A percentile compares a stretch with the other conserved stretches of the same genome.
Evolutionary conservation across 2,113 vertebrate species (phyloP).

Genomic region (Casuarius casuarius): DNA sequence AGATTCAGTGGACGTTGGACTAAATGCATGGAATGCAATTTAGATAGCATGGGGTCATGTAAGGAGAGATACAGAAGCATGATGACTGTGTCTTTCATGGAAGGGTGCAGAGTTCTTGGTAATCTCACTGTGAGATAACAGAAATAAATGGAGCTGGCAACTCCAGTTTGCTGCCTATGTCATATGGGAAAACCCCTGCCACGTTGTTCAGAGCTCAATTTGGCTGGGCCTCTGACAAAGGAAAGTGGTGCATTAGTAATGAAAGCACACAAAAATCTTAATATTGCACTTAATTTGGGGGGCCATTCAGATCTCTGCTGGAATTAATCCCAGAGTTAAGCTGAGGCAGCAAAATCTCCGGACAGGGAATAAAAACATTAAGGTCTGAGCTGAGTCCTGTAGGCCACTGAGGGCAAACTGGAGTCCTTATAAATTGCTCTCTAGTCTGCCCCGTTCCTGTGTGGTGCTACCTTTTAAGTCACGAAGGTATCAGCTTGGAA

Average conservation of each 20-base stretch:
- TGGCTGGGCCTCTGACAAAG: background rate
- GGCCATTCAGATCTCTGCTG: background rate
- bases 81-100: no score
- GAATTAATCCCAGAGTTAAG: background rate
- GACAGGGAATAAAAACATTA: background rate
- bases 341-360: background rate
- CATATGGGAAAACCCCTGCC: background rate
- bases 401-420: background rate
- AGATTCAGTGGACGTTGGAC: background rate
- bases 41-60: background rate
- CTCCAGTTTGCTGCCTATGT: background rate
- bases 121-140: background rate
- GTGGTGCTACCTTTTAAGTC: background rate
- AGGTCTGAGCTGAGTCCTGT: background rate
- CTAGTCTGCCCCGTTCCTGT: background rate
- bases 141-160: background rate
- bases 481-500: background rate
- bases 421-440: background rate
- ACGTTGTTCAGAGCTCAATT: background rate
- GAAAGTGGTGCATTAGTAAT: background rate
- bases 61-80: rapidly evolving
- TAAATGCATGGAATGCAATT: no score
- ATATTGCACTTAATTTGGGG: background rate
- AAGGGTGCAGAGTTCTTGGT: background rate
- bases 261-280: background rate